Base-by-base conservation (phyloP, 2,113 vertebrate genomes). In the Hiodon alosoides region DNA sequence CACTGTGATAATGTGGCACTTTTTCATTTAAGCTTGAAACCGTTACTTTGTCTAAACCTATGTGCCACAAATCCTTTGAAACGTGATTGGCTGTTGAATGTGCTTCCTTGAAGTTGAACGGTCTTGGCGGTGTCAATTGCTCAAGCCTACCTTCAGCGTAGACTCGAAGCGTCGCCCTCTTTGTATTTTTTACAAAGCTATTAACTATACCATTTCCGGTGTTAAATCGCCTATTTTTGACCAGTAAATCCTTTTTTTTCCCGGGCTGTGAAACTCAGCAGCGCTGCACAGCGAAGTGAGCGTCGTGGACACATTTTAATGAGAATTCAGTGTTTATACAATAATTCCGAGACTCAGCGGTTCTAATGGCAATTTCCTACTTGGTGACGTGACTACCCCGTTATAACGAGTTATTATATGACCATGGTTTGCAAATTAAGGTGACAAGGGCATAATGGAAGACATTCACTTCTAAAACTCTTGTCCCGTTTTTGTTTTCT, bases 11-110 rank as follows among this genome's bases (percentile, higher is more conserved):
- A 52, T 54, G 67, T 58, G 62, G 46, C 17, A 54, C 47, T 48
- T 61, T 53, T 77, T 69, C 77, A 67, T 70, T 80, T 71, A 73
- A 74, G 60, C 46, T 16, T 58, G 62, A 79, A 80, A 83, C 82
- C 80, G 82, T 83, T 83, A 83, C 69, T 81, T 77, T 74, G 76
- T 79, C 72, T 73, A 72, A 69, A 74, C 64, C 57, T 62, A 72
- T 51, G 58, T 62, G 64, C 72, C 64, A 65, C 51, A 60, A 52
- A 74, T 16, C 11, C 55, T 52, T 53, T 46, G 69, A 57, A 72
- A 72, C 73, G 68, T 75, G 80, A 81, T 81, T 81, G 78, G 80
- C 75, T 69, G 58, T 6, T 7, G 16, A 57, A 14, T 11, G 46
- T 59, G 73, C 54, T 68, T 75, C 54, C n/a, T 47, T 54, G 11